Conservation (phyloP, 2,113 vertebrate species). For the Engystomops pustulosus region DNA sequence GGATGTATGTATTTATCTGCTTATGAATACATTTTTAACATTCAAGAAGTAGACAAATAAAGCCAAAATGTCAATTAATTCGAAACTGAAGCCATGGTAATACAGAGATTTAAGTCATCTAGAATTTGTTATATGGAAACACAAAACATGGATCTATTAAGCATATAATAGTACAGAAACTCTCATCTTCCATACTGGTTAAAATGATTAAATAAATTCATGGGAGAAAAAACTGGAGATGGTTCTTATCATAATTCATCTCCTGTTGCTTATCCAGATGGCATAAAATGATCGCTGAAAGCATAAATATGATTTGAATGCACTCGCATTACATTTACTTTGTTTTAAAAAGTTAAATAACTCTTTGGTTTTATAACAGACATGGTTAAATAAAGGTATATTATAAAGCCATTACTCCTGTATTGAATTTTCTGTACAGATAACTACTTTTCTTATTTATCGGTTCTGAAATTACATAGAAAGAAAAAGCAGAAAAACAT, state of each 20-base stretch:
- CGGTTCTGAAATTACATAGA: neutral
- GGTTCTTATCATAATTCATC: conserved; percentile 4
- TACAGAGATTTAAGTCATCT: neutral
- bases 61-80: too few relatives aligned
- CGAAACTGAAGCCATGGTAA: too few relatives aligned
- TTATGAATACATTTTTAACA: too few relatives aligned
- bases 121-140: neutral
- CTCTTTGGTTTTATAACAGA: neutral
- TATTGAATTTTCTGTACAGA: neutral
- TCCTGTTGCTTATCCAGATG: conserved; percentile 16
- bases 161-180: neutral
- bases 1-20: too few relatives aligned
- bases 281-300: conserved; percentile 10
- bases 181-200: neutral
- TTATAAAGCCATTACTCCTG: neutral
- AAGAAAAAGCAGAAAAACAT: neutral
- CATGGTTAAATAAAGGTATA: neutral
- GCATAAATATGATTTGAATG: conserved; percentile 4
- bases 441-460: neutral
- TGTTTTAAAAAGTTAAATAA: neutral
- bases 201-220: neutral
- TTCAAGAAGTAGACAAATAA: too few relatives aligned
- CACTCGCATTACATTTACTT: neutral
- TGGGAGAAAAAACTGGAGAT: neutral
- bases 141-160: neutral